A percentile compares a stretch with the other conserved stretches of the same genome.
Evolutionary conservation across 2,797 vertebrate species (phyloP).

Genomic region (Pteronotus mesoamericanus): DNA sequence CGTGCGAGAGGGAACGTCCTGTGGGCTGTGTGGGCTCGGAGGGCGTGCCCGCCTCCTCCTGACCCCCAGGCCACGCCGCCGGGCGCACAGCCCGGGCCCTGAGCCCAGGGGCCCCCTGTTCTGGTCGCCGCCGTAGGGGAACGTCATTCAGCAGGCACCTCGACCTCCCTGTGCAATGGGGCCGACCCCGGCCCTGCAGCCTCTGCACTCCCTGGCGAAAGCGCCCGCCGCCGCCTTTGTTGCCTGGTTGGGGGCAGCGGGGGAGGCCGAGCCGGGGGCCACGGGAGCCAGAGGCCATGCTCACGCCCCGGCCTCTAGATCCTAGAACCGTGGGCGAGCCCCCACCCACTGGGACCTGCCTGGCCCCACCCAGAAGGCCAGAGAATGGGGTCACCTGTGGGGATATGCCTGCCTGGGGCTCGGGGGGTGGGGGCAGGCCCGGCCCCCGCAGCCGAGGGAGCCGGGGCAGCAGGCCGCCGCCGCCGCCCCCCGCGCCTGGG

Average conservation of each 20-base stretch:
- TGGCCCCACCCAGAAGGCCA: background rate
- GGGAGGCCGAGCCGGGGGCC: background rate
- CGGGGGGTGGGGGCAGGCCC: no score
- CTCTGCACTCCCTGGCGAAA: background rate
- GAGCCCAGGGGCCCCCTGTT: no score
- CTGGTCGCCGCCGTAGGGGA: no score
- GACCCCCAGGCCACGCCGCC: no score
- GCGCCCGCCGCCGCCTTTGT: background rate
- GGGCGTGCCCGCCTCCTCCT: no score
- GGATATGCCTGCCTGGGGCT: rapidly evolving
- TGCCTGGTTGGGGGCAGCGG: background rate
- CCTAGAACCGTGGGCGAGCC: background rate
- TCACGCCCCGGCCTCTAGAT: rapidly evolving
- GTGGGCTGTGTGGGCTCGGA: no score
- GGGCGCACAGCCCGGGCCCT: no score
- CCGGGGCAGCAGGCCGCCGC: background rate
- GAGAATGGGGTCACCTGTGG: rapidly evolving
- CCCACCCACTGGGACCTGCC: background rate
- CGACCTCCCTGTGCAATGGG: no score
- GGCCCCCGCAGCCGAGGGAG: no score
- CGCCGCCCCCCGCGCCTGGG: background rate
- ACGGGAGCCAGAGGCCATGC: no score
- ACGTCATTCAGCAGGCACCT: no score
- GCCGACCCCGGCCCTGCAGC: background rate
- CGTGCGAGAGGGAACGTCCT: no score